Percentiles rank a stretch among this genome's conserved stretches.
Evolutionary conservation across 2,888 invertebrate genomes (phyloP).

Genomic region (Suillia variegata): DNA sequence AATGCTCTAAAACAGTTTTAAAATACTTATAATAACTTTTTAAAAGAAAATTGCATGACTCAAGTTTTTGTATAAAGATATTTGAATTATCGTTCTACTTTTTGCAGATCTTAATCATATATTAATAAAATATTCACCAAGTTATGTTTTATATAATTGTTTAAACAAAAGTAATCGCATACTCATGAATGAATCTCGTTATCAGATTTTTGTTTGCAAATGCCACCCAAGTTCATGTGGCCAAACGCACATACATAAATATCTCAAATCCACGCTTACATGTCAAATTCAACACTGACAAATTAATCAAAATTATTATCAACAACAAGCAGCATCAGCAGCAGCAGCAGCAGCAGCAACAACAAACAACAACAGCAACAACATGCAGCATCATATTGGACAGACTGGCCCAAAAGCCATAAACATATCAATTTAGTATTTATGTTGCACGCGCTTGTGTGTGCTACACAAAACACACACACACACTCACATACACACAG

Average conservation of each 20-base stretch:
- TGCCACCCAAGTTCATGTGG: slow-evolving; percentile 3
- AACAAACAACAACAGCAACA: slow-evolving; percentile 45
- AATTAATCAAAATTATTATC: slow-evolving; percentile 39
- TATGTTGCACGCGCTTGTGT: not conserved
- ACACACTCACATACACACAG: not conserved
- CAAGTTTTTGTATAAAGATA: too few species aligned
- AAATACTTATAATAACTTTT: too few species aligned
- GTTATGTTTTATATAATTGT: too few species aligned
- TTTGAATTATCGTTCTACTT: too few species aligned
- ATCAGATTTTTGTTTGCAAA: too few species aligned
- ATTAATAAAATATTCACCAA: too few species aligned
- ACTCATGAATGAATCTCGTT: too few species aligned
- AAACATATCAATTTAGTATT: slow-evolving; percentile 25
- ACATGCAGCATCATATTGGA: slow-evolving; percentile 16
- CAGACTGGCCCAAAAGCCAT: slow-evolving; percentile 2
- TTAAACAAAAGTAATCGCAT: too few species aligned
- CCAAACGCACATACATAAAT: not conserved
- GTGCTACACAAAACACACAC: too few species aligned
- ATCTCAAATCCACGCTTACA: slow-evolving; percentile 8
- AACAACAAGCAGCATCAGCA: slow-evolving; percentile 26
- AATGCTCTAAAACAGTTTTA: too few species aligned
- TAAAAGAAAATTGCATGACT: too few species aligned
- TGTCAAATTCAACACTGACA: slow-evolving; percentile 31
- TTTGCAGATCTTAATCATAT: too few species aligned
- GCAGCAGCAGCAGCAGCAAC: slow-evolving; percentile 30